These are phyloP conservation scores for human DNA, from an alignment of 2,113 vertebrate genomes.

Conservation along the genomic window GRCh38 chr11:117539501-117540000, in stretches of 20 bases:
- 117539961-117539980: not conserved
- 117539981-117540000: not conserved
- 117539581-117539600: too few species aligned
- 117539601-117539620: too few species aligned
- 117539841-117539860: not conserved
- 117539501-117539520: too few species aligned
- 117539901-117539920: not conserved
- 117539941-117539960: not conserved
- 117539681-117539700: slow-evolving; percentile 8
- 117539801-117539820: not conserved
- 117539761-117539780: not conserved
- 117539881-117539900: not conserved
- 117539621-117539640: too few species aligned
- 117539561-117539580: too few species aligned
- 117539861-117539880: not conserved
- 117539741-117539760: not conserved
- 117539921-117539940: not conserved
- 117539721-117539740: not conserved
- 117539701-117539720: not conserved
- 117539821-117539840: not conserved
- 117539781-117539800: not conserved
- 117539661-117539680: not conserved
- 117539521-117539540: too few species aligned
- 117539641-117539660: too few species aligned
- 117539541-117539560: too few species aligned